Percentiles rank a stretch among this genome's conserved stretches.
These are phyloP conservation scores for Globodera rostochiensis DNA, from an alignment of 1,140 invertebrate genomes.

Conservation along the genomic window DNA sequence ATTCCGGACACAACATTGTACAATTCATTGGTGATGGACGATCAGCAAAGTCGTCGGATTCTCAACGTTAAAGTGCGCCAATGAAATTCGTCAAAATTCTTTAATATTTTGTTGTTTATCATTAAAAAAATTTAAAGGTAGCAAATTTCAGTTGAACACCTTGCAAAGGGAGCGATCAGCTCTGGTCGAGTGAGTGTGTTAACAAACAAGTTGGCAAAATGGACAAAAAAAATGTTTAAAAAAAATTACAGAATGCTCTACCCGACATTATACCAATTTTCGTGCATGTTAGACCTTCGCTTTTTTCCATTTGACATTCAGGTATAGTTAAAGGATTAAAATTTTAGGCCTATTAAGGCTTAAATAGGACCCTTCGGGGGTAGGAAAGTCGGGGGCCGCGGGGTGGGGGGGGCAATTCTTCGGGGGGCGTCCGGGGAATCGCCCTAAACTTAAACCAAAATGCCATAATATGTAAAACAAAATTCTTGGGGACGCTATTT, in stretches of 20 bases:
- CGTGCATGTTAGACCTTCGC: slow-evolving; percentile 55
- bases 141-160: slow-evolving; percentile 5
- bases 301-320: slow-evolving; percentile 57
- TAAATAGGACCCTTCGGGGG: background rate
- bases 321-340: slow-evolving; percentile 26
- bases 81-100: background rate
- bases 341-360: background rate
- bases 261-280: slow-evolving; percentile 60
- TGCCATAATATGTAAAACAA: too few relatives aligned
- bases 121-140: too few relatives aligned
- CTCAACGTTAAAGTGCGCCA: slow-evolving; percentile 45
- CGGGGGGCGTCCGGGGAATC: too few relatives aligned
- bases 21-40: slow-evolving; percentile 60
- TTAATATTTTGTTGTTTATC: too few relatives aligned
- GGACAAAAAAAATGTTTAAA: background rate
- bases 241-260: slow-evolving; percentile 42
- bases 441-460: too few relatives aligned
- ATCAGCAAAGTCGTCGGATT: slow-evolving; percentile 52
- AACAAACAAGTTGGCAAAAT: background rate
- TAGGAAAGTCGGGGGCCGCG: background rate
- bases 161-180: slow-evolving; percentile 27
- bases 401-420: too few relatives aligned
- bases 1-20: slow-evolving; percentile 58
- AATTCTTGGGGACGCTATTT: too few relatives aligned
- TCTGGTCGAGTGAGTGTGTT: slow-evolving; percentile 19